A percentile compares a stretch with the other conserved stretches of the same genome.
These are phyloP conservation scores for Schizopygopsis malacanthus DNA, from an alignment of 2,797 vertebrate species.

Conservation along the genomic window DNA sequence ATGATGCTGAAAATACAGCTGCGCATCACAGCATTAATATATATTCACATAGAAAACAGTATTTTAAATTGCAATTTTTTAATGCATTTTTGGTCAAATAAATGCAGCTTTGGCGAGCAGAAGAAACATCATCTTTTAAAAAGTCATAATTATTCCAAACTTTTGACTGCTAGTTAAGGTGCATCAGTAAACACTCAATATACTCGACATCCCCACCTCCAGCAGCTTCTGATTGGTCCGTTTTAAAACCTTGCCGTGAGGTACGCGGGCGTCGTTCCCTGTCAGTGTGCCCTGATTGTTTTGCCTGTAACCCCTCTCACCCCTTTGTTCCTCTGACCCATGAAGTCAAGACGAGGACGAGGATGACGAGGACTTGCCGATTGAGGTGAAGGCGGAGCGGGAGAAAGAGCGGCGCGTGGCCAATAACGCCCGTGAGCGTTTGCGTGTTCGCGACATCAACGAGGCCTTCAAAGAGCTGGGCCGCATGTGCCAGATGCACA, in stretches of 20 bases:
- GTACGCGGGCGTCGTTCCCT: background rate
- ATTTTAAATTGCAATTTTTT: background rate
- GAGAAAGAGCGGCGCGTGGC: constrained; percentile 97
- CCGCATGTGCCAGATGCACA: constrained; percentile 98
- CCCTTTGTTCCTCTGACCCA: constrained; percentile 37
- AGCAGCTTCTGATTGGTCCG: background rate
- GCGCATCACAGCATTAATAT: background rate
- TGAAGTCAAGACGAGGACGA: constrained; percentile 82
- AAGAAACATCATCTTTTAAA: background rate
- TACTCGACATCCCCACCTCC: background rate
- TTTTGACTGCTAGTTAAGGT: background rate
- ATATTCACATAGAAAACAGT: background rate
- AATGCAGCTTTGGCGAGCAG: background rate
- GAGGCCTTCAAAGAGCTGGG: constrained; percentile 99
- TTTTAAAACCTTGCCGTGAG: background rate
- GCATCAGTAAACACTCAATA: background rate
- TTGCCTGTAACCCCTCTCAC: constrained; percentile 50
- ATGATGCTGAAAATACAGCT: background rate
- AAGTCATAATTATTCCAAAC: background rate
- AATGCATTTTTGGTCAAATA: background rate
- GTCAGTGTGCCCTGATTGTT: constrained; percentile 28
- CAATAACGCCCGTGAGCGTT: constrained; percentile 97
- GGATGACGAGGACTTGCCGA: constrained; percentile 94
- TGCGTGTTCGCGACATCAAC: constrained; percentile 98
- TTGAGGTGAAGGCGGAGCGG: constrained; percentile 97